A percentile compares a stretch with the other conserved stretches of the same genome.
Conservation (phyloP, 2,113 vertebrate species). For the cat (Felis catus) region F.catus_Fca126_mat1.0 CM031413.1:19580501-19581000, state of each 20-base stretch:
- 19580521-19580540: neutral
- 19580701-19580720: conserved; percentile 9
- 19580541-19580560: neutral
- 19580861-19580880: neutral
- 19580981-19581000: neutral
- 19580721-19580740: neutral
- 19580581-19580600: neutral
- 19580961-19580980: neutral
- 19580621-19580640: neutral
- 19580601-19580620: neutral
- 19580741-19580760: neutral
- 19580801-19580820: neutral
- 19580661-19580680: neutral
- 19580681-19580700: neutral
- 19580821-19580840: neutral
- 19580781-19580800: neutral
- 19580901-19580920: neutral
- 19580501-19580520: neutral
- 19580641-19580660: neutral
- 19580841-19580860: neutral
- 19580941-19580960: neutral
- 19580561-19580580: neutral
- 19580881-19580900: neutral
- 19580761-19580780: neutral
- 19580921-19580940: neutral